Percentiles rank a stretch among this genome's conserved stretches.
These are phyloP conservation scores for Stenodera caucasica DNA, from an alignment of 2,888 invertebrate species.

Conservation along the genomic window DNA sequence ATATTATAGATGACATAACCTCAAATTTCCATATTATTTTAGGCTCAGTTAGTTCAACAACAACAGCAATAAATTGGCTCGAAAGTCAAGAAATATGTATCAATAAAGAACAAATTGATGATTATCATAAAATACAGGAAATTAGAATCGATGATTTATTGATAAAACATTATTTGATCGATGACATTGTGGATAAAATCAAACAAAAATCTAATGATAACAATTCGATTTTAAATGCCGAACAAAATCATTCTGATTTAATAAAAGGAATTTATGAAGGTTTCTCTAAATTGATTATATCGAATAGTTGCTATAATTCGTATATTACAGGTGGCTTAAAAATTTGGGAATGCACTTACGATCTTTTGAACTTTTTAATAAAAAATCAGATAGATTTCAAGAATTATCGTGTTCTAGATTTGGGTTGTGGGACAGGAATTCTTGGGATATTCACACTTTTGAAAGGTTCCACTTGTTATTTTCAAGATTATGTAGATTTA, in stretches of 20 bases:
- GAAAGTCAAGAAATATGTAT: conserved; percentile 27
- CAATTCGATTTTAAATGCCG: conserved; percentile 57
- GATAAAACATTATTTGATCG: conserved; percentile 58
- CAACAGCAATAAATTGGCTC: conserved; percentile 17
- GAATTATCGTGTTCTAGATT: conserved; percentile 71
- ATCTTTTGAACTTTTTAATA: conserved; percentile 70
- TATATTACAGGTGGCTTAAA: conserved; percentile 79
- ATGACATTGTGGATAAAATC: conserved; percentile 49
- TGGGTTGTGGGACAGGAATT: conserved; percentile 92
- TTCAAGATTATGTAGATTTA: conserved; percentile 97
- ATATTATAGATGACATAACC: conserved; percentile 18
- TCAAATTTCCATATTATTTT: conserved; percentile 20
- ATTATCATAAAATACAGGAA: conserved; percentile 14
- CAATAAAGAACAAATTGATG: conserved; percentile 11
- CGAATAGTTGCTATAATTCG: too few relatives aligned
- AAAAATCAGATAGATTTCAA: conserved; percentile 53
- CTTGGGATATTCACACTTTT: conserved; percentile 78
- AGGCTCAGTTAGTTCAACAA: neutral
- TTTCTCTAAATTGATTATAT: too few relatives aligned
- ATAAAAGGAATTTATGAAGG: conserved; percentile 80
- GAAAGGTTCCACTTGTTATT: conserved; percentile 72
- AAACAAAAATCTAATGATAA: conserved; percentile 22
- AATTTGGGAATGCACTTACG: conserved; percentile 93
- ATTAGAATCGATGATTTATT: conserved; percentile 41
- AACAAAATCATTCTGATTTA: conserved; percentile 72